Conservation (phyloP, 2,113 vertebrate species). For the Protobothrops mucrosquamatus region DNA sequence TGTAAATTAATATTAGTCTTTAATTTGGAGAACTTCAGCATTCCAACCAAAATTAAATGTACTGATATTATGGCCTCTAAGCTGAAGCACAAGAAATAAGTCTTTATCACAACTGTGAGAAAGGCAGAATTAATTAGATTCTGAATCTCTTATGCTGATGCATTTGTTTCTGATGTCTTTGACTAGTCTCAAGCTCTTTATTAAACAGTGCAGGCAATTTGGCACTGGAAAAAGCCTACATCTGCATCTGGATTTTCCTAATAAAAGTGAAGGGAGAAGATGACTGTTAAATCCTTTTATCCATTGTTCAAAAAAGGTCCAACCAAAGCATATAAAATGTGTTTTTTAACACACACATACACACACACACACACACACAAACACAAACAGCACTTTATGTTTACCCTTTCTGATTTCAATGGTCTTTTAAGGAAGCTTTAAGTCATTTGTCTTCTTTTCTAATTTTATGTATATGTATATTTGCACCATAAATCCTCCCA, state of each 20-base stretch:
- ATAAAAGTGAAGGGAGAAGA: constrained; percentile 63
- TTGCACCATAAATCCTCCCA: background rate
- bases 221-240: constrained; percentile 55
- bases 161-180: constrained; percentile 52
- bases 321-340: constrained; percentile 9
- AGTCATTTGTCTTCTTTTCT: constrained; percentile 20
- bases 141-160: constrained; percentile 41
- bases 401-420: constrained; percentile 40
- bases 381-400: constrained; percentile 35
- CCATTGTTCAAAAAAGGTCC: constrained; percentile 17
- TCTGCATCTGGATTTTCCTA: constrained; percentile 69
- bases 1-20: constrained; percentile 30
- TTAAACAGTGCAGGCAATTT: constrained; percentile 65
- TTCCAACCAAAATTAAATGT: background rate
- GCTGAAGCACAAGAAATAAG: constrained; percentile 16
- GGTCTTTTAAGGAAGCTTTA: constrained; percentile 14
- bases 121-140: constrained; percentile 60
- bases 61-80: constrained; percentile 28
- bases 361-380: no score
- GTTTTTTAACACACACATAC: constrained; percentile 18
- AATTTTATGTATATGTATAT: constrained; percentile 1
- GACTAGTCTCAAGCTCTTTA: constrained; percentile 60
- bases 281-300: constrained; percentile 57
- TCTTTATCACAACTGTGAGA: constrained; percentile 49
- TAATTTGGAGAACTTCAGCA: background rate